Evolutionary conservation across 2,888 invertebrate species (phyloP).

Genomic region (Acleris cristana): DNA sequence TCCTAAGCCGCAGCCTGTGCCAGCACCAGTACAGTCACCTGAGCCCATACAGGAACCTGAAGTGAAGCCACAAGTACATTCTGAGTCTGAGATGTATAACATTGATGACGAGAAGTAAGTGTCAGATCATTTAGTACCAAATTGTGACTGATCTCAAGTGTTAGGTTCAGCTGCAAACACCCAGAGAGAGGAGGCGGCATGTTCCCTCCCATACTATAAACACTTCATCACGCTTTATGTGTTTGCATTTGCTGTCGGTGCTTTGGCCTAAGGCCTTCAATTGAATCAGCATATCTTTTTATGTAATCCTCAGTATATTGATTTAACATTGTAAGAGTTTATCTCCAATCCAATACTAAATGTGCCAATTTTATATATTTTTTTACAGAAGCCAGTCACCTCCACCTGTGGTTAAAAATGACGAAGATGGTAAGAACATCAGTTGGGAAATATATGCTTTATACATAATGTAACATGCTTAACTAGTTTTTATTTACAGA

Average conservation of each 20-base stretch:
- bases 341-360: too few relatives aligned
- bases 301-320: too few relatives aligned
- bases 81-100: constrained; percentile 44
- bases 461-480: background rate
- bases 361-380: background rate
- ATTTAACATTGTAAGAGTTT: too few relatives aligned
- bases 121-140: background rate
- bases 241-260: too few relatives aligned
- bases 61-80: constrained; percentile 29
- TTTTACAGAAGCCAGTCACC: constrained; percentile 50
- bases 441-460: background rate
- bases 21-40: constrained; percentile 23
- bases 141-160: background rate
- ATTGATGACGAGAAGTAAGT: constrained; percentile 55
- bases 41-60: constrained; percentile 27
- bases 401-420: constrained; percentile 46
- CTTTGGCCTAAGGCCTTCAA: too few relatives aligned
- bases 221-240: too few relatives aligned
- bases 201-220: too few relatives aligned
- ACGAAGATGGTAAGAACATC: constrained; percentile 35
- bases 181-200: too few relatives aligned
- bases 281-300: too few relatives aligned
- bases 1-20: constrained; percentile 21
- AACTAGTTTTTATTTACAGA: constrained; percentile 39
- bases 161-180: too few relatives aligned